These are phyloP conservation scores for Paraplagusia blochii DNA, from an alignment of 2,113 vertebrate genomes.

Conservation along the genomic window DNA sequence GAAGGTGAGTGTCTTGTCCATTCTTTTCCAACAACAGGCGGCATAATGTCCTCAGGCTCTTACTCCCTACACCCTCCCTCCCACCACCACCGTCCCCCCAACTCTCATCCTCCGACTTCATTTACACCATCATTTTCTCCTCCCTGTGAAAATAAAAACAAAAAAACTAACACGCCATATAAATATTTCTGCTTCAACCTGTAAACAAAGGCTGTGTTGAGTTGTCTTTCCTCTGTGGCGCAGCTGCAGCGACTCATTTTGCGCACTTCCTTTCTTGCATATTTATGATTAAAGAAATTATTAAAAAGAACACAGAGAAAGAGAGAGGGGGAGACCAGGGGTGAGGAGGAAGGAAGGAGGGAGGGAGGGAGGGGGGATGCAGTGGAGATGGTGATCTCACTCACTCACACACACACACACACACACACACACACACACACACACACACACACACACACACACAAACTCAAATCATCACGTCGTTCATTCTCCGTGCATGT, in stretches of 20 bases:
- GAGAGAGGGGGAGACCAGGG: too few species aligned
- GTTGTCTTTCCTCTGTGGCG: not conserved
- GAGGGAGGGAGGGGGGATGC: not conserved
- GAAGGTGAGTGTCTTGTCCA: conserved; percentile 35
- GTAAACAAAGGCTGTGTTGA: not conserved
- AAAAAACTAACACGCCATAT: too few species aligned
- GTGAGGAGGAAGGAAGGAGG: too few species aligned
- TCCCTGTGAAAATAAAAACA: too few species aligned
- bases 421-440: not conserved
- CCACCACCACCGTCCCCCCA: too few species aligned
- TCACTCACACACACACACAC: not conserved
- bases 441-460: not conserved
- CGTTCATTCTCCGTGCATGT: not conserved
- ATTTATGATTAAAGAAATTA: not conserved
- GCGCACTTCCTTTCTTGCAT: conserved; percentile 24
- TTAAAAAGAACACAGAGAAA: too few species aligned
- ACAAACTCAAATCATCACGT: not conserved
- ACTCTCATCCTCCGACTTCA: too few species aligned
- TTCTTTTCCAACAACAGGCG: not conserved
- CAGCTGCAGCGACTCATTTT: not conserved
- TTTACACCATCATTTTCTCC: too few species aligned
- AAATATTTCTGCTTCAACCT: not conserved
- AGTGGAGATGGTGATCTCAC: not conserved
- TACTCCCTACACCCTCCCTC: too few species aligned
- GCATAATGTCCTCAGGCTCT: not conserved